Evolutionary conservation across 2,113 vertebrate species (phyloP), one percentile per base, ranked within the genome.

Genomic region (Nyctereutes procyonoides): DNA sequence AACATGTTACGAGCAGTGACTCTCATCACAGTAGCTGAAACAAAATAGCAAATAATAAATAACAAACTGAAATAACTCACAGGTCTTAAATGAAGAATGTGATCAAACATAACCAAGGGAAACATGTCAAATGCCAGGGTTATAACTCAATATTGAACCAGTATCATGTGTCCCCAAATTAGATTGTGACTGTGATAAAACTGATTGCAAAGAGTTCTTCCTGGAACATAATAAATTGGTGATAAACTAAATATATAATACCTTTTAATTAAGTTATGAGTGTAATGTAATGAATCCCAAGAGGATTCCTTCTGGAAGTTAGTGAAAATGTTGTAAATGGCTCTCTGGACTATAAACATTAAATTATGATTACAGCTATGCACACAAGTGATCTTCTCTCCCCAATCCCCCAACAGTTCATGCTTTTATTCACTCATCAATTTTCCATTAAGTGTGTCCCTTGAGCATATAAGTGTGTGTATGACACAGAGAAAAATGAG

Each of bases 211-310:
- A 80, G 43, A 85, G 24, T 90, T 92, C 79, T 69, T 85, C 89
- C 80, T 76, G 24, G 85, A 53, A 93, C 4, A 22, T 81, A 76
- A 82, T 87, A 87, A 85, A 87, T 77, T 89, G 80, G 80, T 90
- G 48, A 62, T 48, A 90, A 38, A 17, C 73, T 48, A 86, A 95
- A 83, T 53, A 76, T 32, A 53, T 60, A 89, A 51, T 48, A 89
- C 22, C 79, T 76, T 95, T 80, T 84, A 96, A 88, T 89, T 67
- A 92, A 69, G 26, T 86, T 96, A 95, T n/a, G 35, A 81, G 28
- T n/a, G 2, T 55, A 76, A 56, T 63, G 28, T 74, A 73, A 86
- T 87, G 65, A 89, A 86, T 86, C 58, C 38, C 85, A 86, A 92
- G 26, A 86, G 58, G 28, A 92, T 76, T 67, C 67, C 51, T 76